Evolutionary conservation across 2,888 invertebrate species (phyloP).

Genomic region (Heteromyza rotundicornis): DNA sequence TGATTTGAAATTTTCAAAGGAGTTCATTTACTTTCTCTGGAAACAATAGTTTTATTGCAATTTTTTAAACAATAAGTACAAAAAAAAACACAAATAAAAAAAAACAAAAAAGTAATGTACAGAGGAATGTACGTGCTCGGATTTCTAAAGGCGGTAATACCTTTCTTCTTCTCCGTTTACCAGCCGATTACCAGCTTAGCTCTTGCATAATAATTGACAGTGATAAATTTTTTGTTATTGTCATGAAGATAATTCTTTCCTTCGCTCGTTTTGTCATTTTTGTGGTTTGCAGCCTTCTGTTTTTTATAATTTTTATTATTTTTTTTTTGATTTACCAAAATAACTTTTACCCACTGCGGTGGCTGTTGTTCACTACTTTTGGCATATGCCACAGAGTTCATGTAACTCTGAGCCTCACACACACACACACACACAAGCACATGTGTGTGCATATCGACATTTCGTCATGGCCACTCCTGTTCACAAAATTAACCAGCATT

Average conservation of each 20-base stretch:
- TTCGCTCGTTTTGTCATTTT: background rate
- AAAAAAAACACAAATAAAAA: background rate
- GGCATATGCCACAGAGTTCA: slow-evolving; percentile 35
- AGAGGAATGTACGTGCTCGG: background rate
- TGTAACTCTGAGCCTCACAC: slow-evolving; percentile 36
- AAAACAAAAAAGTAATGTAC: background rate
- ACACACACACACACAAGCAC: background rate
- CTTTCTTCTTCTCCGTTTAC: slow-evolving; percentile 13
- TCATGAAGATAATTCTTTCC: slow-evolving; percentile 39
- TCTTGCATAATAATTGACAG: slow-evolving; percentile 53
- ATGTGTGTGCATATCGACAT: slow-evolving; percentile 30
- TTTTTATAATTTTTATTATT: background rate
- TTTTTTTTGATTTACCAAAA: background rate
- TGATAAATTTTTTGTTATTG: slow-evolving; percentile 45
- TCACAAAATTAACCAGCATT: slow-evolving; percentile 23
- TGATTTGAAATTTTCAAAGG: no score
- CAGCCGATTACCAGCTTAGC: no score
- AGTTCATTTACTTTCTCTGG: no score
- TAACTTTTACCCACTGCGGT: background rate
- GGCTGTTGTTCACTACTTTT: no score
- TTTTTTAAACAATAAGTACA: background rate
- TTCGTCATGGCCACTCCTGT: slow-evolving; percentile 53
- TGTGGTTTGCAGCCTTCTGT: background rate
- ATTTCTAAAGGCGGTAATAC: background rate
- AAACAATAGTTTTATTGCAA: no score